Percentiles rank a stretch among this genome's conserved stretches.
Evolutionary conservation across 2,797 vertebrate species (phyloP).

Genomic region (Nyctalus aviator): DNA sequence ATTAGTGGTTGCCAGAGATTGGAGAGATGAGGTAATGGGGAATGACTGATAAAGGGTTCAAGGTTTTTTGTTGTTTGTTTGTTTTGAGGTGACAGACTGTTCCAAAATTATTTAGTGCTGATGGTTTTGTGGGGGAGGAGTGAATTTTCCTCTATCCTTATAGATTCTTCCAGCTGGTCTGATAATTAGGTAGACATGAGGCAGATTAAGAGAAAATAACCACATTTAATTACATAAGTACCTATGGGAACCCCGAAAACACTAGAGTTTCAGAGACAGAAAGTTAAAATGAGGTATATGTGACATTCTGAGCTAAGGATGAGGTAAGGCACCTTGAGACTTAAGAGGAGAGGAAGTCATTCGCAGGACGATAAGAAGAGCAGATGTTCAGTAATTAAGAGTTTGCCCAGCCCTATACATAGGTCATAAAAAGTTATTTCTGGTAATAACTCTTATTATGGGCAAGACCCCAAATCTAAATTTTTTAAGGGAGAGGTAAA

Average conservation of each 20-base stretch:
- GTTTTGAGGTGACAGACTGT: not conserved
- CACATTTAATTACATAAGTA: not conserved
- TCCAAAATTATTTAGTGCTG: not conserved
- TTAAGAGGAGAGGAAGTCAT: not conserved
- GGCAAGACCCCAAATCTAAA: not conserved
- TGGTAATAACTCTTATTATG: not conserved
- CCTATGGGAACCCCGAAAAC: not conserved
- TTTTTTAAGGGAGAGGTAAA: not conserved
- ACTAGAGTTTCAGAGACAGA: not conserved
- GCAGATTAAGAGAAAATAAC: not conserved
- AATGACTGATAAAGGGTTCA: not conserved
- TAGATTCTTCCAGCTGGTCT: not conserved
- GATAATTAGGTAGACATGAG: not conserved
- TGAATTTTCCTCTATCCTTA: not conserved
- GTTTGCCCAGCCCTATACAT: not conserved
- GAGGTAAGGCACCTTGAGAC: not conserved
- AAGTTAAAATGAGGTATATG: not conserved
- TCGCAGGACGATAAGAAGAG: not conserved
- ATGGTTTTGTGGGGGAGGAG: not conserved
- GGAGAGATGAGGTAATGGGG: not conserved
- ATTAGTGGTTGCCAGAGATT: not conserved
- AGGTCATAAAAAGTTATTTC: not conserved
- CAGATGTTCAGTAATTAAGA: not conserved
- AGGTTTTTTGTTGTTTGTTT: not conserved
- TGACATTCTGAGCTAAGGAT: not conserved